Percentiles rank a stretch among this genome's conserved stretches.
Conservation (phyloP, 2,888 invertebrate genomes). For the Volucella bombylans region DNA sequence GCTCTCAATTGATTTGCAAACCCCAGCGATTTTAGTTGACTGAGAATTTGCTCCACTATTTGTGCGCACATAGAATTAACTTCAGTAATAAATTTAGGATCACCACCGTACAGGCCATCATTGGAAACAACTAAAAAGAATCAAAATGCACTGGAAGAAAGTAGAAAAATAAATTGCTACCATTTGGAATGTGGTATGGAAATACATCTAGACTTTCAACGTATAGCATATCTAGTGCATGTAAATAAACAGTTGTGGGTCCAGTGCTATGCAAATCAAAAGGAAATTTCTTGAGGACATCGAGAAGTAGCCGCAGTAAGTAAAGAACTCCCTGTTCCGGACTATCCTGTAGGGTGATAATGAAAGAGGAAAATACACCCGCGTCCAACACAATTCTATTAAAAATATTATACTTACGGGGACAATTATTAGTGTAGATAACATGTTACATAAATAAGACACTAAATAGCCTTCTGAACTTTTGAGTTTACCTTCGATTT, state of each 20-base stretch:
- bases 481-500: conserved; percentile 89
- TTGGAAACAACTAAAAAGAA: conserved; percentile 90
- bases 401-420: conserved; percentile 85
- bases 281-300: conserved; percentile 89
- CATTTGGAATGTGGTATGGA: conserved; percentile 92
- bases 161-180: conserved; percentile 73
- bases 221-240: conserved; percentile 90
- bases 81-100: conserved; percentile 92
- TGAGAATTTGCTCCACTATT: conserved; percentile 89
- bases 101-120: conserved; percentile 94
- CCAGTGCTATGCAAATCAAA: conserved; percentile 88
- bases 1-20: conserved; percentile 86
- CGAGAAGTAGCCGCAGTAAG: conserved; percentile 90
- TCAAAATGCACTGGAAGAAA: conserved; percentile 76
- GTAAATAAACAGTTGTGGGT: conserved; percentile 88
- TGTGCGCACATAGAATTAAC: conserved; percentile 90
- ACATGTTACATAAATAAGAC: conserved; percentile 89
- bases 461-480: conserved; percentile 88
- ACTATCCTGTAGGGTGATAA: conserved; percentile 86
- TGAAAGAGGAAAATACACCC: not conserved
- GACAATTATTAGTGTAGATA: conserved; percentile 91
- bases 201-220: conserved; percentile 91
- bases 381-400: not conserved
- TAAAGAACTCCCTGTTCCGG: conserved; percentile 94
- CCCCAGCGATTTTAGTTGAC: conserved; percentile 87